These are phyloP conservation scores for Marcusenius ussheri DNA, from an alignment of 2,113 vertebrate genomes.

Conservation along the genomic window DNA sequence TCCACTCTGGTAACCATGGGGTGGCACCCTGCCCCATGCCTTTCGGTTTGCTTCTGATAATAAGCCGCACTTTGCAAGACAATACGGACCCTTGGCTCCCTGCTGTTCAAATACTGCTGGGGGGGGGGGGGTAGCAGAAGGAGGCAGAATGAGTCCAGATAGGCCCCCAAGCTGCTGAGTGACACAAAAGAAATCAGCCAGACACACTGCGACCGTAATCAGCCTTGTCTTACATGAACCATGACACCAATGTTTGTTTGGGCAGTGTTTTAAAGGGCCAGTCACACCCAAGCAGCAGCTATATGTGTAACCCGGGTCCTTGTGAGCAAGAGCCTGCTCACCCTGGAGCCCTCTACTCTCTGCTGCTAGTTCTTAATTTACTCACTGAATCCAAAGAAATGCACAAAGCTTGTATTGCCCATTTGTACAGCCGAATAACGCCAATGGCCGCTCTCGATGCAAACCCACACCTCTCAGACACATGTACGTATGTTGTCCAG, in stretches of 20 bases:
- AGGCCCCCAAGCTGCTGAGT: conserved; percentile 13
- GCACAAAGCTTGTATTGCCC: not conserved
- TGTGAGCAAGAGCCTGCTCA: not conserved
- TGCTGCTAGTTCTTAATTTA: not conserved
- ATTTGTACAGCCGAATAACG: not conserved
- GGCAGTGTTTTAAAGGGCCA: conserved; percentile 15
- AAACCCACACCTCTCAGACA: not conserved
- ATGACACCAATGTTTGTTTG: not conserved
- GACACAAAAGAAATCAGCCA: not conserved
- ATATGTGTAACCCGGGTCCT: not conserved
- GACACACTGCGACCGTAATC: not conserved
- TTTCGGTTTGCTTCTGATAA: not conserved
- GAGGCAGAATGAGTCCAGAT: conserved; percentile 17
- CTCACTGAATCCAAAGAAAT: not conserved
- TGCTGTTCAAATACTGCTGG: not conserved
- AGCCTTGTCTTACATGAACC: conserved; percentile 6
- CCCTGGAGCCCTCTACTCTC: no score
- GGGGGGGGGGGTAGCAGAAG: not conserved
- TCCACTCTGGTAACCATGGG: not conserved
- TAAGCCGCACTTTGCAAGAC: not conserved
- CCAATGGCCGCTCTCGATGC: not conserved
- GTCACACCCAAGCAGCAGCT: not conserved
- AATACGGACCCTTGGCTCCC: not conserved
- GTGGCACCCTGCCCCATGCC: not conserved
- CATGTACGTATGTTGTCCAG: not conserved